phyloP scores from a whole-genome alignment of 2,113 vertebrate species.

The Mus pahari region DNA sequence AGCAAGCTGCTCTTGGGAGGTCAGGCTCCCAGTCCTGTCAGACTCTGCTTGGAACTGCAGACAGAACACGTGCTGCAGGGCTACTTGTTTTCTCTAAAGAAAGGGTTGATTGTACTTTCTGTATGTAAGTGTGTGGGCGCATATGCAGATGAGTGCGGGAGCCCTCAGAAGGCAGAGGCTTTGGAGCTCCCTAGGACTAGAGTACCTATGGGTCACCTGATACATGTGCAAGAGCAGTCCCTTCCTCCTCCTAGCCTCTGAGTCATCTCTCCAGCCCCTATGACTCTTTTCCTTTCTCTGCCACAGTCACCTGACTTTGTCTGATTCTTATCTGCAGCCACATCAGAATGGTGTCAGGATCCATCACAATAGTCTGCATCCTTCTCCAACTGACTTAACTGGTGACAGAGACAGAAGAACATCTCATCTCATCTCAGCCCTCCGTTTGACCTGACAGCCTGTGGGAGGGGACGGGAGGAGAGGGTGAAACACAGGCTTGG shows the following conservation, averaged over 20 bases:
- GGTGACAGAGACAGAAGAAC: background rate
- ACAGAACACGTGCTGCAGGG: conserved; percentile 7
- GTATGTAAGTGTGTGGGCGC: background rate
- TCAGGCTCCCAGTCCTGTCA: background rate
- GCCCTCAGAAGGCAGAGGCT: background rate
- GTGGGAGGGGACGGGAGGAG: no score
- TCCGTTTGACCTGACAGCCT: background rate
- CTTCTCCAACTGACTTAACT: background rate
- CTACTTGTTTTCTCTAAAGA: background rate
- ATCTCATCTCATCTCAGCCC: background rate
- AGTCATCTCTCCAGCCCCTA: background rate
- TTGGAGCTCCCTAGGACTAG: background rate
- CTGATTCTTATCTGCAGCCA: conserved; percentile 16
- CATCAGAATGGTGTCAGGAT: background rate
- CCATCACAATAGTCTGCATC: background rate
- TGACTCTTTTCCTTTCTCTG: background rate
- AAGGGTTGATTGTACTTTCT: background rate
- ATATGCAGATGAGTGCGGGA: no score
- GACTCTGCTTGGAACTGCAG: background rate
- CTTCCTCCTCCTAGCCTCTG: background rate
- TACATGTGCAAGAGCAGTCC: background rate
- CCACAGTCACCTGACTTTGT: background rate
- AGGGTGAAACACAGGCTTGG: background rate
- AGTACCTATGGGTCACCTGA: background rate
- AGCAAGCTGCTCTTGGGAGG: background rate